Conservation (phyloP, 1,140 invertebrate species). For the Ganaspis sp. region DNA sequence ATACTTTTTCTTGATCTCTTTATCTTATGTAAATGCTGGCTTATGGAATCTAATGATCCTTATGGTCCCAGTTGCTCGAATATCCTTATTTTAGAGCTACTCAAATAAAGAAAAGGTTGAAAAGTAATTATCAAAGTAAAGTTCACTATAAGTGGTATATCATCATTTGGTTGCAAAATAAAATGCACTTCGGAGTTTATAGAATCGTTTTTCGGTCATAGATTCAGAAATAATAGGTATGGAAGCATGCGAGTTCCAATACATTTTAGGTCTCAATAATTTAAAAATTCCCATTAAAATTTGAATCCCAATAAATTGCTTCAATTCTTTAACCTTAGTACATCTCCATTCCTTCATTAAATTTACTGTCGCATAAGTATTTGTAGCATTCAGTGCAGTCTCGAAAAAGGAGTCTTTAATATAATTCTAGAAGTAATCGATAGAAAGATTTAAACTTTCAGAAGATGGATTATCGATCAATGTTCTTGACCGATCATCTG, state of each 20-base stretch:
- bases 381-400: background rate
- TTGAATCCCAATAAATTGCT: conserved; percentile 29
- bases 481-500: background rate
- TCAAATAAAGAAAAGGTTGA: conserved; percentile 26
- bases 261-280: conserved; percentile 6
- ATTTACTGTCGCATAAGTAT: background rate
- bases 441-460: background rate
- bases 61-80: conserved; percentile 33
- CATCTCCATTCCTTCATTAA: background rate
- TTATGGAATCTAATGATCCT: conserved; percentile 32
- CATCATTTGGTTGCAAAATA: conserved; percentile 56
- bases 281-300: conserved; percentile 24
- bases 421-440: background rate
- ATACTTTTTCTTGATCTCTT: conserved; percentile 33
- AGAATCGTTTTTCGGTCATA: conserved; percentile 24
- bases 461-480: background rate
- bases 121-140: conserved; percentile 39
- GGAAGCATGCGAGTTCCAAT: conserved; percentile 1
- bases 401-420: background rate
- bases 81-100: background rate
- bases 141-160: conserved; percentile 28
- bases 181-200: conserved; percentile 41
- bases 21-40: conserved; percentile 23
- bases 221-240: conserved; percentile 4
- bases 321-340: conserved; percentile 1